Conservation (phyloP, 64 coral and sea anemone genomes). For the Porites lutea region DNA sequence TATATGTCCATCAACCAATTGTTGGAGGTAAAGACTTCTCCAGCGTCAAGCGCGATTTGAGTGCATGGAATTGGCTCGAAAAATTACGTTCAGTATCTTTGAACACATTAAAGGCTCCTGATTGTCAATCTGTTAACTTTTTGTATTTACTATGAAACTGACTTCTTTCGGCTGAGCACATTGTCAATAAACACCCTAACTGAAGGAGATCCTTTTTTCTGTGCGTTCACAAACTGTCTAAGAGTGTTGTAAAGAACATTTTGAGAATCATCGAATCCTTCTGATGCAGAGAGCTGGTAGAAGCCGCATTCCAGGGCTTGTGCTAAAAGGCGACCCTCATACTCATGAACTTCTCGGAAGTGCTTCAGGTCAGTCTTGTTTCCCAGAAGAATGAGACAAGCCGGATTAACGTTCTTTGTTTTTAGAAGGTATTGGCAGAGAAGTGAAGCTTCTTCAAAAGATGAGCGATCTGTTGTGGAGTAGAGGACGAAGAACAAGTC, state of each 20-base stretch:
- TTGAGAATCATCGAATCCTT: slow-evolving; percentile 58
- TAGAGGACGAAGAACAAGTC: slow-evolving; percentile 74
- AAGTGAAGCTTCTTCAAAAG: slow-evolving; percentile 54
- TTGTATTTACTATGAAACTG: not conserved
- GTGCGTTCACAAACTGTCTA: slow-evolving; percentile 35
- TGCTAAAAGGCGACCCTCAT: slow-evolving; percentile 61
- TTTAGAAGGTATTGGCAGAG: slow-evolving; percentile 63
- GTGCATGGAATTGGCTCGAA: too few relatives aligned
- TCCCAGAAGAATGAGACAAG: slow-evolving; percentile 50
- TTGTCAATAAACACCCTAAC: slow-evolving; percentile 46
- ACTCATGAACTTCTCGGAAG: slow-evolving; percentile 64
- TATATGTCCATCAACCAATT: too few relatives aligned
- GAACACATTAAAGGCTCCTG: too few relatives aligned
- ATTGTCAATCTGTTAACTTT: not conserved
- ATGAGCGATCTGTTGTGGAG: slow-evolving; percentile 56
- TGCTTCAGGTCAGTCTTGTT: slow-evolving; percentile 72
- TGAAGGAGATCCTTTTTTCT: slow-evolving; percentile 40
- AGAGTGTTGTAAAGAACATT: slow-evolving; percentile 54
- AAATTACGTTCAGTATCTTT: too few relatives aligned
- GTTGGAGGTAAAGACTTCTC: too few relatives aligned
- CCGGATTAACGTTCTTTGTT: slow-evolving; percentile 59
- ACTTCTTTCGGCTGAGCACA: slow-evolving; percentile 42
- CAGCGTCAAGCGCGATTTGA: too few relatives aligned
- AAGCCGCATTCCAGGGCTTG: slow-evolving; percentile 60
- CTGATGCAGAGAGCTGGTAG: slow-evolving; percentile 53